phyloP scores from a whole-genome alignment of 2,113 vertebrate genomes.

The Oncorhynchus keta region DNA sequence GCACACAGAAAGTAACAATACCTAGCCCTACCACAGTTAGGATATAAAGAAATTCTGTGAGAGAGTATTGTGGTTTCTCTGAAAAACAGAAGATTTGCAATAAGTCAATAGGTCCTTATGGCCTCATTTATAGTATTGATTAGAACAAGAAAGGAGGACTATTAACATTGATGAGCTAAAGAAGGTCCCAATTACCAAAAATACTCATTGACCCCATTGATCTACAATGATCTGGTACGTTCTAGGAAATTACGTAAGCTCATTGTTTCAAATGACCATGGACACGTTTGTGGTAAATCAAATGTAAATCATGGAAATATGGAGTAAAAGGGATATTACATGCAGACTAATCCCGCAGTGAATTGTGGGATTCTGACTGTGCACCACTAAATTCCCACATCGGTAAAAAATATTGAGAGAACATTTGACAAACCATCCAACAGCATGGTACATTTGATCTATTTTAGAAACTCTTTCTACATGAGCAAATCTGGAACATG shows the following conservation, averaged over 20 bases:
- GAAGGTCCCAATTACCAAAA: too few species aligned
- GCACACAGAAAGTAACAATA: too few species aligned
- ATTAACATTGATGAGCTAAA: constrained; percentile 19
- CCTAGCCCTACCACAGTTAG: too few species aligned
- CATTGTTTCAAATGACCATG: background rate
- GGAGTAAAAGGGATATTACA: background rate
- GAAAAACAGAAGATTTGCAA: background rate
- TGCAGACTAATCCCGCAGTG: background rate
- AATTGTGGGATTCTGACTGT: too few species aligned
- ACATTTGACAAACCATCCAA: background rate
- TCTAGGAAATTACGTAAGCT: background rate
- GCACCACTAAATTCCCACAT: too few species aligned
- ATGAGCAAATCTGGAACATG: background rate
- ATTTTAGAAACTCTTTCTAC: background rate
- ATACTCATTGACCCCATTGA: background rate
- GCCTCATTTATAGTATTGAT: constrained; percentile 31
- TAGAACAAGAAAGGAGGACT: constrained; percentile 20
- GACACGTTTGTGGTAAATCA: background rate
- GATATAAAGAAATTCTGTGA: too few species aligned
- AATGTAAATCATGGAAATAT: background rate
- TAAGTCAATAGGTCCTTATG: constrained; percentile 25
- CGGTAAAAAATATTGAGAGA: background rate
- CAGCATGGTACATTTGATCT: background rate
- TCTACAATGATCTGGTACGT: background rate
- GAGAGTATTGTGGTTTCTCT: too few species aligned